A percentile compares a stretch with the other conserved stretches of the same genome.
Evolutionary conservation across 2,113 vertebrate genomes (phyloP).

Genomic region (Tragelaphus buxtoni): DNA sequence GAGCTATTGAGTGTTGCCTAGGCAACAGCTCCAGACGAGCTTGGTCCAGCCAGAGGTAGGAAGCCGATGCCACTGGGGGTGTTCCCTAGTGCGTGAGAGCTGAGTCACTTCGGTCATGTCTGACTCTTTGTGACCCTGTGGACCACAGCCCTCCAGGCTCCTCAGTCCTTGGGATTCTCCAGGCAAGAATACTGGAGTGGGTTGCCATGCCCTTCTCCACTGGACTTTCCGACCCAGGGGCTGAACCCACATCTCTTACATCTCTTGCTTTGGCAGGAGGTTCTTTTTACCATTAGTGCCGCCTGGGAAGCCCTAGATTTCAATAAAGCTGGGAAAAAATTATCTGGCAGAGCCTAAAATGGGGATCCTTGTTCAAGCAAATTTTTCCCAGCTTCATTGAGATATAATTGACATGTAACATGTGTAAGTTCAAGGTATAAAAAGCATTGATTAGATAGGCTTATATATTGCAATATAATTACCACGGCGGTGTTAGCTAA

Average conservation of each 20-base stretch:
- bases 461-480: background rate
- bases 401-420: background rate
- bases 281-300: background rate
- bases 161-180: background rate
- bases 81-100: background rate
- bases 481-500: background rate
- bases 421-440: background rate
- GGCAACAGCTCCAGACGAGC: background rate
- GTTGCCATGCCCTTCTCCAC: background rate
- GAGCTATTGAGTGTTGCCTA: background rate
- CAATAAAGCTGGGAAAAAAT: background rate
- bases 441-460: background rate
- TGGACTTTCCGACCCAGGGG: rapidly evolving
- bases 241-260: background rate
- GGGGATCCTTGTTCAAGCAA: background rate
- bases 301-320: background rate
- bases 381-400: background rate
- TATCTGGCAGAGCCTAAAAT: background rate
- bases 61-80: background rate
- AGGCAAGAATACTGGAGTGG: background rate
- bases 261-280: background rate
- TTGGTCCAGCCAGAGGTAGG: rapidly evolving
- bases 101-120: background rate
- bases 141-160: background rate
- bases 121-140: background rate